Base-by-base conservation (phyloP, 2,797 vertebrate genomes). In the Danio jaintianensis region DNA sequence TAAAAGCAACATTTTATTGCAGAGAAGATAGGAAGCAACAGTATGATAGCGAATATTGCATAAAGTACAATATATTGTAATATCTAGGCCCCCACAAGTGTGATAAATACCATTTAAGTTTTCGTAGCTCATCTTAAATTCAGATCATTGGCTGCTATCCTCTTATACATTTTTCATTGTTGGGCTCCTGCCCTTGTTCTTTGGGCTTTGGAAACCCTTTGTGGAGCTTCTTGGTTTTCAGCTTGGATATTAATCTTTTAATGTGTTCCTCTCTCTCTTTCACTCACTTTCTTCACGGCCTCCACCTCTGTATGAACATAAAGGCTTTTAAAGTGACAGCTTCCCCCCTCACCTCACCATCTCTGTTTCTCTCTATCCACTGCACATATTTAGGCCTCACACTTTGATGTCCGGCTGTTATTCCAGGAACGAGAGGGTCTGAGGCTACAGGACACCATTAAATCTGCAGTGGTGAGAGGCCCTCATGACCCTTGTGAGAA, bases 361-460 rank as follows among this genome's bases (percentile, higher is more conserved):
- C 83, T 78, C 81, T 84, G 76, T 80, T 81, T 88, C 86, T 89
- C 89, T 71, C 89, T 89, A 87, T 90, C 87, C 85, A 83, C 77
- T 59, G 40, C 58, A 62, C 66, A 79, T 45, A 48, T 67, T 66
- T 71, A 83, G 69, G 68, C 48, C 58, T 82, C 76, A 80, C 71
- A 56, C 61, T 72, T 85, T 84, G 78, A 86, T 91, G 89, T 93
- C 92, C 91, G 90, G 80, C 87, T 81, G 86, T 87, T 88, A 91
- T 91, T 93, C 88, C 91, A 89, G 87, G 91, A 93, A 92, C 87
- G 66, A 86, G 85, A 86, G 86, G 76, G 7, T 75, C 55, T 81
- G 88, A 92, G 88, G 87, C 59, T 62, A 40, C 85, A 91, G 89
- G 88, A 91, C 91, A 87, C 88, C 85, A 87, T 84, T 89, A 91